phyloP scores from a whole-genome alignment of 1,140 invertebrate species.

The Drosophila tani region DNA sequence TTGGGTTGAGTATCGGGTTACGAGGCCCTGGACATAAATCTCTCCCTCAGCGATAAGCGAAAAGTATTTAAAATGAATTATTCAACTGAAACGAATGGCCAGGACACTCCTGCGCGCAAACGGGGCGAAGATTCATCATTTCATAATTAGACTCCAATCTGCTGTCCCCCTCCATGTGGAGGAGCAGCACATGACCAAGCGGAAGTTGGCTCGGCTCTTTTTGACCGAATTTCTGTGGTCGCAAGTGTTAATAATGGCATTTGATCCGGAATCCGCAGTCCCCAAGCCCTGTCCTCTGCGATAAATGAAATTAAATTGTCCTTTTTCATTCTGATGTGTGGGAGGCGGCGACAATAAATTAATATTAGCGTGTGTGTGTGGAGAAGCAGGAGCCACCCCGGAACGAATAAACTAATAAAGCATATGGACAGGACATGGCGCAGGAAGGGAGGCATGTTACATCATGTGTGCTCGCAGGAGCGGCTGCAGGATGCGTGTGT shows the following conservation, averaged over 20 bases:
- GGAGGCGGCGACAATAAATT: conserved; percentile 71
- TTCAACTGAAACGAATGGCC: conserved; percentile 45
- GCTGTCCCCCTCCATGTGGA: conserved; percentile 12
- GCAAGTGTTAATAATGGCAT: conserved; percentile 80
- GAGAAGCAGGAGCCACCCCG: conserved; percentile 22
- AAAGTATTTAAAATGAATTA: conserved; percentile 81
- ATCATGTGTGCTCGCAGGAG: conserved; percentile 39
- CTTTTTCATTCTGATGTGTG: conserved; percentile 74
- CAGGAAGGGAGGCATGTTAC: conserved; percentile 40
- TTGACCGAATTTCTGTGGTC: conserved; percentile 79
- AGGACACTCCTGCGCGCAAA: background rate
- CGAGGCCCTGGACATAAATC: conserved; percentile 67
- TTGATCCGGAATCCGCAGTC: conserved; percentile 40
- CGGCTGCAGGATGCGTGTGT: conserved; percentile 30
- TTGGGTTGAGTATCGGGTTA: conserved; percentile 66
- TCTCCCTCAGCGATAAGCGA: conserved; percentile 75
- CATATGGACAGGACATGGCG: conserved; percentile 64
- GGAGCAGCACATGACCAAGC: conserved; percentile 38
- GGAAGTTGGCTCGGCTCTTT: conserved; percentile 35
- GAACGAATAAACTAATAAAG: conserved; percentile 75
- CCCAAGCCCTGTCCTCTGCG: conserved; percentile 38
- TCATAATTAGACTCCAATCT: conserved; percentile 70
- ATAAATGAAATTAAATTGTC: conserved; percentile 82
- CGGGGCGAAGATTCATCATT: conserved; percentile 69
- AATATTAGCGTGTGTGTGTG: conserved; percentile 72